Percentiles rank a stretch among this genome's conserved stretches.
phyloP scores from a whole-genome alignment of 1,140 invertebrate species.

The Calephelis nemesis region DNA sequence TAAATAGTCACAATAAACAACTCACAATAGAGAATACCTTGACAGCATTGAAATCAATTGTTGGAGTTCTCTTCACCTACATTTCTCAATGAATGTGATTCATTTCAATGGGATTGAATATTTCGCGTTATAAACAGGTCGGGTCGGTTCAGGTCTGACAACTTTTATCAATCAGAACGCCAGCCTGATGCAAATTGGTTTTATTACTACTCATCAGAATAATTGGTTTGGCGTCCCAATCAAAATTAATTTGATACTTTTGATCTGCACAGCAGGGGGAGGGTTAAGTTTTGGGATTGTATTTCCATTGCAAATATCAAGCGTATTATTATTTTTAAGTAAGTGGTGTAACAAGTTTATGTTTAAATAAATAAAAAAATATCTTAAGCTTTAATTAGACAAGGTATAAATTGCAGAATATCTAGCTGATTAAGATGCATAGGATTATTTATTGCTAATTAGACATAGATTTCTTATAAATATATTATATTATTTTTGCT shows the following conservation, averaged over 20 bases:
- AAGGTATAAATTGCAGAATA: too few relatives aligned
- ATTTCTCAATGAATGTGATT: conserved; percentile 23
- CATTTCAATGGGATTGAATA: conserved; percentile 19
- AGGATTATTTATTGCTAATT: too few relatives aligned
- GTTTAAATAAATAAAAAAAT: too few relatives aligned
- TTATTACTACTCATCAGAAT: conserved; percentile 11
- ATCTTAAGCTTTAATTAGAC: too few relatives aligned
- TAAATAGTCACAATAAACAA: not conserved
- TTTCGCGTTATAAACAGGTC: conserved; percentile 22
- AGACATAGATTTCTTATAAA: too few relatives aligned
- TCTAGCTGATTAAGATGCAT: too few relatives aligned
- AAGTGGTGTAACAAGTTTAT: too few relatives aligned
- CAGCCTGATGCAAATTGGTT: conserved; percentile 13
- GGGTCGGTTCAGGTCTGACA: conserved; percentile 22
- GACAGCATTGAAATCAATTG: conserved; percentile 21
- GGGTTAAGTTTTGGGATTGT: not conserved
- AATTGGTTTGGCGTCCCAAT: not conserved
- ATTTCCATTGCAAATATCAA: not conserved
- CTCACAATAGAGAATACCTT: conserved; percentile 14
- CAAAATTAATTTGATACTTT: conserved; percentile 5
- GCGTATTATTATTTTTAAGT: too few relatives aligned
- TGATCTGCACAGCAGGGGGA: not conserved
- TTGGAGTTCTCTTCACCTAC: conserved; percentile 22
- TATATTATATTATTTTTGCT: too few relatives aligned
- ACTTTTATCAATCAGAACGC: conserved; percentile 21